Conservation (phyloP, 2,888 invertebrate genomes). For the Agrochola macilenta region DNA sequence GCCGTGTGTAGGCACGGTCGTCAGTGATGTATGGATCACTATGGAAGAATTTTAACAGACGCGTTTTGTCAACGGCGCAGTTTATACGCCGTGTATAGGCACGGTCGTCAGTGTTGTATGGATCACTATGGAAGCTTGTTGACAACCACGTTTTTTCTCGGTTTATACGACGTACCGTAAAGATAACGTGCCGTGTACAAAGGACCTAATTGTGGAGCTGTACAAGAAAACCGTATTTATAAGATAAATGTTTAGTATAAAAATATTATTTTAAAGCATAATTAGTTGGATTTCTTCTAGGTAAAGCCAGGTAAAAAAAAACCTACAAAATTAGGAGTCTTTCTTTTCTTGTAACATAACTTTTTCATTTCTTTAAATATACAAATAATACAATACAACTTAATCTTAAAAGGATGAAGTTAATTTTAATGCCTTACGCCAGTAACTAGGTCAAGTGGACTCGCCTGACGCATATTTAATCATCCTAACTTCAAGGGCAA, state of each 20-base stretch:
- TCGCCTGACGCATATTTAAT: constrained; percentile 59
- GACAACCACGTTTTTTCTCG: too few species aligned
- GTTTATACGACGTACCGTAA: too few species aligned
- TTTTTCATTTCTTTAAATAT: not conserved
- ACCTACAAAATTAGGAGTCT: too few species aligned
- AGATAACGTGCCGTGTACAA: too few species aligned
- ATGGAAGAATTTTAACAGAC: too few species aligned
- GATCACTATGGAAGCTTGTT: too few species aligned
- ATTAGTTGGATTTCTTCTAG: not conserved
- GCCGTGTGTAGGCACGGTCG: too few species aligned
- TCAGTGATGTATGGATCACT: too few species aligned
- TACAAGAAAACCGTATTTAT: not conserved
- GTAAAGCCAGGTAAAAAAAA: not conserved
- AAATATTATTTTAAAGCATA: not conserved
- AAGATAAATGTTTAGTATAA: not conserved
- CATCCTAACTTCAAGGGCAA: constrained; percentile 58
- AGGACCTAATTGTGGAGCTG: not conserved
- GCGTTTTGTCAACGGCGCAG: too few species aligned
- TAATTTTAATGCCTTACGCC: constrained; percentile 46
- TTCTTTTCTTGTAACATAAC: not conserved
- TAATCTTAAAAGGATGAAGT: constrained; percentile 41
- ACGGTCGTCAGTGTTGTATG: too few species aligned
- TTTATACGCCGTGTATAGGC: too few species aligned
- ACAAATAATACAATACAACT: not conserved
- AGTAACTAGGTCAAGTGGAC: constrained; percentile 57